Percentiles rank a stretch among this genome's conserved stretches.
phyloP scores from a whole-genome alignment of 2,888 invertebrate genomes.

The Phaedon cochleariae region DNA sequence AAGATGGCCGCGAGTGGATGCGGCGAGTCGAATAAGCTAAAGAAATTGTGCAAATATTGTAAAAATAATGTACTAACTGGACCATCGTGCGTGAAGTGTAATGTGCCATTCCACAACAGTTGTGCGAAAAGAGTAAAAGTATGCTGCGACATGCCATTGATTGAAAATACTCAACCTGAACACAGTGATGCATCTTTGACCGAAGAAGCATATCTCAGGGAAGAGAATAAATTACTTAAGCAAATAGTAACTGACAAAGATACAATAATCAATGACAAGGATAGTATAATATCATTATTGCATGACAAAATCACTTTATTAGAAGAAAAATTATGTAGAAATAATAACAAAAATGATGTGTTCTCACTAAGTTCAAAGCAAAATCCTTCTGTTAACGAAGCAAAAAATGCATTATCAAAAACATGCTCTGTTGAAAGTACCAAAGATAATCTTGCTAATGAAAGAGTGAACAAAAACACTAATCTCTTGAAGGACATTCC shows the following conservation, averaged over 20 bases:
- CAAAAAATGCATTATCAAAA: background rate
- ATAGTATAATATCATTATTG: slow-evolving; percentile 5
- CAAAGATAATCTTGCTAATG: background rate
- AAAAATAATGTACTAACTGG: slow-evolving; percentile 8
- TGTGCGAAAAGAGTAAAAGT: slow-evolving; percentile 8
- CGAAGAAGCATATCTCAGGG: slow-evolving; percentile 2
- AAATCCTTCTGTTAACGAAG: background rate
- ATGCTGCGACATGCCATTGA: background rate
- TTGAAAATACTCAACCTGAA: background rate
- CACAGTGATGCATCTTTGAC: background rate
- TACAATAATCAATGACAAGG: slow-evolving; percentile 3
- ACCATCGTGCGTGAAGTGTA: slow-evolving; percentile 3
- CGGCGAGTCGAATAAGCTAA: slow-evolving; percentile 1
- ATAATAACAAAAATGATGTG: background rate
- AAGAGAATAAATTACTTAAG: slow-evolving; percentile 8
- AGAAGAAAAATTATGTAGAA: slow-evolving; percentile 1
- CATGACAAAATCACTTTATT: slow-evolving; percentile 2
- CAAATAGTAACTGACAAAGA: background rate
- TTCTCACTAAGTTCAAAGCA: background rate
- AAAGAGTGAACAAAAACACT: background rate
- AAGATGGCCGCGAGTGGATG: background rate
- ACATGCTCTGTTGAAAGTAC: background rate
- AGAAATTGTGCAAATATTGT: slow-evolving; percentile 15
- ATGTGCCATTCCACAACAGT: background rate
- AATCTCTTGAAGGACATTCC: too few species aligned